phyloP scores from a whole-genome alignment of 2,888 invertebrate genomes.

The Vanessa cardui region DNA sequence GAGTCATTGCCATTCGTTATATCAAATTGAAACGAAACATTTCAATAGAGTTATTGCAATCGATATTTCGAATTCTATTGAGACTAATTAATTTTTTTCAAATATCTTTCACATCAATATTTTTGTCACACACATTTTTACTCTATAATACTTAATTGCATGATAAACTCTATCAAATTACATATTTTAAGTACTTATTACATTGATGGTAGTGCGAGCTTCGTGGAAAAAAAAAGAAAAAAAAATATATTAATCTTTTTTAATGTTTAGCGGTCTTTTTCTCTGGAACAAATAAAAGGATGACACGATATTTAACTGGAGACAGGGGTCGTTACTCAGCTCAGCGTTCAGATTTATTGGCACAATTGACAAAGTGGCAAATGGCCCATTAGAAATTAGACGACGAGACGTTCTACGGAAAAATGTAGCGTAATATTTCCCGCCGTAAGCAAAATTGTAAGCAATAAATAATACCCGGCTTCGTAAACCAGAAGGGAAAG shows the following conservation, averaged over 20 bases:
- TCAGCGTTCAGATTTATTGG: conserved; percentile 77
- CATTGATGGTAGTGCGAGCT: background rate
- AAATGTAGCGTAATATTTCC: conserved; percentile 78
- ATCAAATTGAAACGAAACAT: conserved; percentile 54
- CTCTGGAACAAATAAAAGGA: conserved; percentile 66
- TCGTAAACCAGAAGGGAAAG: background rate
- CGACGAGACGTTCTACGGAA: conserved; percentile 67
- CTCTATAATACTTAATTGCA: no score
- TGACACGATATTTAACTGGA: conserved; percentile 68
- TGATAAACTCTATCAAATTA: no score
- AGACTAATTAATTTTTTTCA: conserved; percentile 60
- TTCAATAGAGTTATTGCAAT: conserved; percentile 64
- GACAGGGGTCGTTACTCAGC: conserved; percentile 73
- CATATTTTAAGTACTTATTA: no score
- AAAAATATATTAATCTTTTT: background rate
- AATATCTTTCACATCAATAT: conserved; percentile 41
- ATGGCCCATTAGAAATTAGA: conserved; percentile 83
- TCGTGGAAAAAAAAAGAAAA: background rate
- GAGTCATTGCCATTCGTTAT: conserved; percentile 63
- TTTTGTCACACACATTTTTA: conserved; percentile 33
- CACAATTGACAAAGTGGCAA: conserved; percentile 84
- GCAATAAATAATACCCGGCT: conserved; percentile 64
- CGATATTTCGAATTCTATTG: conserved; percentile 62
- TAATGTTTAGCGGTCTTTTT: conserved; percentile 18
- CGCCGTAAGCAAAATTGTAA: conserved; percentile 75